Percentiles rank a stretch among this genome's conserved stretches.
Evolutionary conservation across 2,113 vertebrate genomes (phyloP).

Genomic region (Gopherus evgoodei): DNA sequence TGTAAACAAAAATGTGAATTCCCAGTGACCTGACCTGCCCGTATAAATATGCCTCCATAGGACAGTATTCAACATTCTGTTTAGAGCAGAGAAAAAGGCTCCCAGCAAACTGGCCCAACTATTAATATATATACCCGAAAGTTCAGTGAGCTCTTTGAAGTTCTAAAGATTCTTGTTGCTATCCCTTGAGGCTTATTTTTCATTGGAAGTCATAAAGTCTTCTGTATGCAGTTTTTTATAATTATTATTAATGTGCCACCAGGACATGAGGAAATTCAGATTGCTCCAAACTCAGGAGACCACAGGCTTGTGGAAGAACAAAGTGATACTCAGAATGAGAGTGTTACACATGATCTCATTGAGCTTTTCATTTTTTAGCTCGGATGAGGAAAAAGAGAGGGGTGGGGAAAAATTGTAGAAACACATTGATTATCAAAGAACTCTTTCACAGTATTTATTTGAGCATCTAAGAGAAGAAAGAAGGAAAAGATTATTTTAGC

Average conservation of each 20-base stretch:
- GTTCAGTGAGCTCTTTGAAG: background rate
- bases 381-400: background rate
- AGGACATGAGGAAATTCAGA: background rate
- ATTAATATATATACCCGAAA: accelerated
- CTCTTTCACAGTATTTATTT: background rate
- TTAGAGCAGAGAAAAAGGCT: conserved; percentile 10
- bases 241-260: background rate
- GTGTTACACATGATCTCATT: background rate
- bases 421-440: background rate
- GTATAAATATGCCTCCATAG: background rate
- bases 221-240: background rate
- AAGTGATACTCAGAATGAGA: background rate
- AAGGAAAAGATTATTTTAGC: background rate
- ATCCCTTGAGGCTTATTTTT: background rate
- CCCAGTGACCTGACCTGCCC: background rate
- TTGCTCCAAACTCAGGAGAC: background rate
- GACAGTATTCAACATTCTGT: background rate
- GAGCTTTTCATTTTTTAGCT: background rate
- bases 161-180: background rate
- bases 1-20: background rate
- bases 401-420: background rate
- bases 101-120: background rate
- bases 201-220: background rate
- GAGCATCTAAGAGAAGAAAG: background rate
- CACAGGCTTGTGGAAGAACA: background rate